Evolutionary conservation across 2,888 invertebrate species (phyloP).

Genomic region (Chorisops tibialis): DNA sequence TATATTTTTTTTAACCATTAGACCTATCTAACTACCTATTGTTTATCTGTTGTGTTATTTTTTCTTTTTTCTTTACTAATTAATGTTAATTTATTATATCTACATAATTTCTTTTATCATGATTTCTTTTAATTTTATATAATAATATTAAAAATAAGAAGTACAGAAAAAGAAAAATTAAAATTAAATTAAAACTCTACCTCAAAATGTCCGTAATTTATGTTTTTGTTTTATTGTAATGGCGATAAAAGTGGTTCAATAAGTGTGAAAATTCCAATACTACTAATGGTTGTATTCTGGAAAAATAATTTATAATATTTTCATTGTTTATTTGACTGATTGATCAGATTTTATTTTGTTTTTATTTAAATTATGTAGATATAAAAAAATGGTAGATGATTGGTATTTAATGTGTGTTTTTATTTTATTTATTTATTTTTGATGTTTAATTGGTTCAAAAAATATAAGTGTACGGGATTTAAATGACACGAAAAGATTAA

Average conservation of each 20-base stretch:
- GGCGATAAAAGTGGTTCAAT: slow-evolving; percentile 41
- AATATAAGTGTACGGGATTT: too few relatives aligned
- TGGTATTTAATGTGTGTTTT: slow-evolving; percentile 14
- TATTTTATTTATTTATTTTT: neutral
- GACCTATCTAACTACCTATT: neutral
- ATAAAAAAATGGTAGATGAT: slow-evolving; percentile 12
- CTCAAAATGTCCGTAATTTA: slow-evolving; percentile 35
- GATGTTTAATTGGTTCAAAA: neutral
- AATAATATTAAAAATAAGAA: neutral
- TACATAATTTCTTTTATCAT: neutral
- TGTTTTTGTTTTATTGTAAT: slow-evolving; percentile 36
- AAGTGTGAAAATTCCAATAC: slow-evolving; percentile 41
- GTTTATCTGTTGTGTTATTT: neutral
- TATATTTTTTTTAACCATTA: too few relatives aligned
- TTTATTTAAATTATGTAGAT: too few relatives aligned
- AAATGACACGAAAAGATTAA: too few relatives aligned
- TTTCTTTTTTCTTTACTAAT: neutral
- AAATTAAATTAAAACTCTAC: neutral
- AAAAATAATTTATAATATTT: slow-evolving; percentile 25
- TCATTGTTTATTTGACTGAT: slow-evolving; percentile 26
- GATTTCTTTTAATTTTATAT: neutral
- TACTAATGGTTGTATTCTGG: slow-evolving; percentile 36
- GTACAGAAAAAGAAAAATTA: neutral
- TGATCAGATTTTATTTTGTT: slow-evolving; percentile 33
- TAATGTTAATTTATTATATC: neutral